These are phyloP conservation scores for Cyphomyrus plagiostoma DNA, from an alignment of 2,113 vertebrate species.

Conservation along the genomic window DNA sequence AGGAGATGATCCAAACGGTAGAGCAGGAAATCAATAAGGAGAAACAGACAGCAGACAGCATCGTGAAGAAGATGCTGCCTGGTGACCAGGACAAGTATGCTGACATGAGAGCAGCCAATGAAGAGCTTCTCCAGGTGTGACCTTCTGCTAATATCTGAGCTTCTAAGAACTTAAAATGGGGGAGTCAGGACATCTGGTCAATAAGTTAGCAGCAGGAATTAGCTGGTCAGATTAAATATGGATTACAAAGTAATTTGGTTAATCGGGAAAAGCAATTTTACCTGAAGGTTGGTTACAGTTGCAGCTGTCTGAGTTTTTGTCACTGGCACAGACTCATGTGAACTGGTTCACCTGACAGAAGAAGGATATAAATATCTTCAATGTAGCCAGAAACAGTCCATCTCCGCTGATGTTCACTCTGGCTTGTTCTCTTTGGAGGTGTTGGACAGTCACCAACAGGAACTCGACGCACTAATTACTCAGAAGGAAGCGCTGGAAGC, in stretches of 20 bases:
- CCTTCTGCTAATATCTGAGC: not conserved
- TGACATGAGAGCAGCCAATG: slow-evolving; percentile 76
- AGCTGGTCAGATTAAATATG: not conserved
- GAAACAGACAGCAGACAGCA: slow-evolving; percentile 73
- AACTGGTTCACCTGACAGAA: not conserved
- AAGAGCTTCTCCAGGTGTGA: slow-evolving; percentile 78
- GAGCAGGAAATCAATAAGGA: slow-evolving; percentile 78
- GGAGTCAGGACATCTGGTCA: not conserved
- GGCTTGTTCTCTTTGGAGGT: slow-evolving; percentile 41
- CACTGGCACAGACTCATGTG: not conserved
- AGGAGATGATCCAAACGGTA: slow-evolving; percentile 72
- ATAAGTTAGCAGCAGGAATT: not conserved
- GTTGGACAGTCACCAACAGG: slow-evolving; percentile 64
- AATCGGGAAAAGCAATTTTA: not conserved
- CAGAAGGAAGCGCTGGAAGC: slow-evolving; percentile 66
- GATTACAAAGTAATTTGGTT: not conserved
- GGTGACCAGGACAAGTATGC: slow-evolving; percentile 78
- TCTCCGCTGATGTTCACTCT: not conserved
- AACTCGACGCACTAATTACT: slow-evolving; percentile 61
- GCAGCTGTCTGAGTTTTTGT: not conserved
- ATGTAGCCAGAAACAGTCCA: not conserved
- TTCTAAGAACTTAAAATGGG: not conserved
- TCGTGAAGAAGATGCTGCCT: slow-evolving; percentile 78
- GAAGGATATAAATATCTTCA: not conserved
- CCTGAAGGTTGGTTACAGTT: not conserved